Evolutionary conservation across 1,140 invertebrate species (phyloP), one percentile per base, ranked within the genome.

Genomic region (Notospermus geniculatus): DNA sequence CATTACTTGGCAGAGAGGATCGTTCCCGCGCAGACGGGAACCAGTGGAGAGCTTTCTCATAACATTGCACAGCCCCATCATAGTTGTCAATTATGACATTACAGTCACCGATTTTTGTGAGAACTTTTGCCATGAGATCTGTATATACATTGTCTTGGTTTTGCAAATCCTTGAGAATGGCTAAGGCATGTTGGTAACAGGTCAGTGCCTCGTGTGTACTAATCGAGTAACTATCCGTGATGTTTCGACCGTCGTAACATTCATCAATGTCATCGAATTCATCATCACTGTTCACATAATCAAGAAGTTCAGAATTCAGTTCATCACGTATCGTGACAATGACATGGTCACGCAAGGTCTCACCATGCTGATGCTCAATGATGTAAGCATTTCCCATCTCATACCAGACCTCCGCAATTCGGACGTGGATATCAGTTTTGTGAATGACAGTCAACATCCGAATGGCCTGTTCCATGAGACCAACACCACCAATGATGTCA

Each of bases 351-450:
- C 69, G 74, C 22, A 78, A 65, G 27, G 70, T 65, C 54, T 78
- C 75, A 28, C 74, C 73, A 63, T 72, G 66, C 30, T 71, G 68
- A 30, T 70, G 67, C 15, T 74, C 67, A 19, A 68, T 64, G 46
- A 74, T 69, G 50, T 78, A 76, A 0, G 72, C 75, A 66, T 78
- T 77, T n/a, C 76, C 76, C 25, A 78, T 64, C 58, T 78, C 75
- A 28, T 77, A 66, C 23, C 76, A 65, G 28, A 72, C 71, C 15
- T 72, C 59, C 11, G 76, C 72, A 30, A 78, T 72, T 62, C 76
- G 72, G 55, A 66, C 64, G 63, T 75, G 70, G 5, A 72, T 65
- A n/a, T 71, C 70, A 43, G 68, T 67, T 45, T 77, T 73, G 64
- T 75, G 71, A 13, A 78, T 63, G 39, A 76, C 72, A 19, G 67